Evolutionary conservation across 2,797 vertebrate species (phyloP).

Genomic region (Cyclopterus lumpus): DNA sequence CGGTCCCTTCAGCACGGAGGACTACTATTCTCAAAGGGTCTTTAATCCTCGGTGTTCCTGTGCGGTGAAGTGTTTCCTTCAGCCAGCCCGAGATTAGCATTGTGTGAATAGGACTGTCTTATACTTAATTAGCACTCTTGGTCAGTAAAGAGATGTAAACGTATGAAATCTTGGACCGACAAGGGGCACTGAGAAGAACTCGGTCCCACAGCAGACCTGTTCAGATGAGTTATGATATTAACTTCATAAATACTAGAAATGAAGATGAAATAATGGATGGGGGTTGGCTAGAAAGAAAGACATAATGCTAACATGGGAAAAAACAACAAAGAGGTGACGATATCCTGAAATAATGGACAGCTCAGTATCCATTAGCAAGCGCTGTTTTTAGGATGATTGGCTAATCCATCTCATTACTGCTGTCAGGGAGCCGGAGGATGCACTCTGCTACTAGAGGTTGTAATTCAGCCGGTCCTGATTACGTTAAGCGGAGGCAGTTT

Average conservation of each 20-base stretch:
- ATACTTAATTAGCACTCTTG: constrained; percentile 60
- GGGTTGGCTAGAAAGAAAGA: neutral
- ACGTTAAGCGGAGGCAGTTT: constrained; percentile 53
- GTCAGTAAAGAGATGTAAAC: constrained; percentile 48
- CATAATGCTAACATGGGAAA: constrained; percentile 13
- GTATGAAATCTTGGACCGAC: constrained; percentile 43
- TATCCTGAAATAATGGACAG: constrained; percentile 35
- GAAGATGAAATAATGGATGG: neutral
- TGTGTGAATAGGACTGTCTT: constrained; percentile 47
- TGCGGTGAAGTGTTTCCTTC: constrained; percentile 33
- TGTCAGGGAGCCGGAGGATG: constrained; percentile 24
- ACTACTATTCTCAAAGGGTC: constrained; percentile 1
- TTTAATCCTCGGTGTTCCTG: constrained; percentile 39
- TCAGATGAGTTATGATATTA: constrained; percentile 8
- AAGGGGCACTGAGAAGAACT: constrained; percentile 17
- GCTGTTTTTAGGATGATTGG: constrained; percentile 45
- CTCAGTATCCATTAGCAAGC: constrained; percentile 34
- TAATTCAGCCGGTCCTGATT: constrained; percentile 50
- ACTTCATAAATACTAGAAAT: constrained; percentile 6
- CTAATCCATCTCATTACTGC: constrained; percentile 61
- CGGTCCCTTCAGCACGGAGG: constrained; percentile 7
- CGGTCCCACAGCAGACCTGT: neutral
- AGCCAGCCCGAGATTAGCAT: constrained; percentile 44
- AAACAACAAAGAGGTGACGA: constrained; percentile 45
- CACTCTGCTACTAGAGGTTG: constrained; percentile 22